phyloP scores from a whole-genome alignment of 2,888 invertebrate genomes.

The Atherix ibis region DNA sequence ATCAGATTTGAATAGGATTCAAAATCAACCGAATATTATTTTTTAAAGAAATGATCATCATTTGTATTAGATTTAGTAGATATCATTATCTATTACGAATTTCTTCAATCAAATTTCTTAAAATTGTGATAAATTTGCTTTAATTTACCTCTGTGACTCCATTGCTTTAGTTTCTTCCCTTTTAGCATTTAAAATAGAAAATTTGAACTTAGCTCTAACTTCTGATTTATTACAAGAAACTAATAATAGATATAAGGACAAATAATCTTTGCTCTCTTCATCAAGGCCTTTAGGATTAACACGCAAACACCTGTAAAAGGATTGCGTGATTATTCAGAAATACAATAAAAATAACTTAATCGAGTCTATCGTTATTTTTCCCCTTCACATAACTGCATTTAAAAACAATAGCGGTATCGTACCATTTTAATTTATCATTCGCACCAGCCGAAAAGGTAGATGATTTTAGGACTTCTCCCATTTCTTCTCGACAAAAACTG shows the following conservation, averaged over 20 bases:
- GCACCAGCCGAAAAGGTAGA: constrained; percentile 99
- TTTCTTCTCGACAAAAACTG: constrained; percentile 99
- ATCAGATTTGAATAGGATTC: too few species aligned
- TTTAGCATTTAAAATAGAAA: constrained; percentile 99
- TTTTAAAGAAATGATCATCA: too few species aligned
- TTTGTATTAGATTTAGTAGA: too few species aligned
- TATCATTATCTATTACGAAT: too few species aligned
- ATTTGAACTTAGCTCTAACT: constrained; percentile 99
- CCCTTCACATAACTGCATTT: too few species aligned
- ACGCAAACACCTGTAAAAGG: constrained; percentile 67
- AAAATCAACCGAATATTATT: too few species aligned
- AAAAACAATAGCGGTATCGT: constrained; percentile 21
- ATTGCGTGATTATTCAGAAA: too few species aligned
- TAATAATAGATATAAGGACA: constrained; percentile 94
- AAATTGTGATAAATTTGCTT: too few species aligned
- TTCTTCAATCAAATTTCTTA: too few species aligned
- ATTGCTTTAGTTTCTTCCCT: constrained; percentile 99
- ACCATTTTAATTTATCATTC: constrained; percentile 99
- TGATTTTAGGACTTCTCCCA: constrained; percentile 99
- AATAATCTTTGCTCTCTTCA: constrained; percentile 99
- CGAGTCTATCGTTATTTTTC: too few species aligned
- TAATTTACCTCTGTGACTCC: constrained; percentile 58
- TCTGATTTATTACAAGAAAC: constrained; percentile 99
- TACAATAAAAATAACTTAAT: too few species aligned
- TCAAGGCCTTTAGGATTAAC: constrained; percentile 99